Evolutionary conservation across 2,888 invertebrate species (phyloP), one percentile per base, ranked within the genome.

Genomic region (Melinaea menophilus): DNA sequence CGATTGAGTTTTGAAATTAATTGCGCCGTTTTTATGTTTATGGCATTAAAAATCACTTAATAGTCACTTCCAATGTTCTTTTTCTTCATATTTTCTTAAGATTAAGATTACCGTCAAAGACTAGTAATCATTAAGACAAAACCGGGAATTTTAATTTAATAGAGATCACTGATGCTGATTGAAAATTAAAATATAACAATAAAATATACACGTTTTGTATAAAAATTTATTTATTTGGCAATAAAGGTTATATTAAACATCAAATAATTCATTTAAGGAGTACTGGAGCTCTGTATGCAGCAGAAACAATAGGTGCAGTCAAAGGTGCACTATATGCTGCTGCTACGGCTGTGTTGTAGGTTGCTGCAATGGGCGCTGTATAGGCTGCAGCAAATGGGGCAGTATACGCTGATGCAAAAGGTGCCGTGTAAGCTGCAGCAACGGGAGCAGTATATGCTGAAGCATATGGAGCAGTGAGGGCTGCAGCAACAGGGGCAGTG

Each of bases 401-500:
- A 35, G 67, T 61, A 62, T 71, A 72, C 0, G 72, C 71, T 12
- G 71, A 69, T 2, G 62, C 58, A 60, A 73, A 67, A 55, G 75
- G 72, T 1, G 76, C 74, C 4, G 73, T 67, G 59, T 76, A 77
- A 4, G 72, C 68, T 34, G 81, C 76, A 13, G 75, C 71, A 51
- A 79, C 77, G 12, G 81, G 79, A 2, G 80, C 76, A 9, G 81
- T 76, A 80, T 74, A 1, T 78, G 68, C 63, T 55, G 63, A 46
- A 4, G 79, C 76, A 0, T 73, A 61, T 67, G 80, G 75, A 0
- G 82, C 77, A 0, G 82, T 72, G 58, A 80, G 74, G 0, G 81
- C 79, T 0, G 82, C 78, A 4, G 84, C 79, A 5, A 82, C 73
- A 61, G 89, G 82, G 0, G 86, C 81, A 37, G 67, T 61, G 63